phyloP scores from a whole-genome alignment of 1,140 invertebrate genomes.

The Conus ventricosus region DNA sequence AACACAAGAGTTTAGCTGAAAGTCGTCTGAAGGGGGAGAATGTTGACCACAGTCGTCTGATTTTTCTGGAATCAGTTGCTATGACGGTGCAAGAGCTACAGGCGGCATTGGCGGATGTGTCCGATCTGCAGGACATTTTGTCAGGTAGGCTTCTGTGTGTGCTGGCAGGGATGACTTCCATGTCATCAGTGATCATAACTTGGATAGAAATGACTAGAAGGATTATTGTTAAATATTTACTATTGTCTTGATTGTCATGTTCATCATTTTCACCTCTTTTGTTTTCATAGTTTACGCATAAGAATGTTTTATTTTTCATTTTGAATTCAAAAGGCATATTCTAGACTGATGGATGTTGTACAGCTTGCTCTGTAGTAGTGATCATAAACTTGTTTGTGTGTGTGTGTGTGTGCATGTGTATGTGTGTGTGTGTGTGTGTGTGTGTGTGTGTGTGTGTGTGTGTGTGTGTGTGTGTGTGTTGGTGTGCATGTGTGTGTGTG shows the following conservation, averaged over 20 bases:
- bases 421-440: too few species aligned
- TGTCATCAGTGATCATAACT: too few species aligned
- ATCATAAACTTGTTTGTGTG: too few species aligned
- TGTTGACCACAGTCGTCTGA: neutral
- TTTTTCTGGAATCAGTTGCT: constrained; percentile 5
- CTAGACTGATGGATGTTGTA: neutral
- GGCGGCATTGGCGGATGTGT: neutral
- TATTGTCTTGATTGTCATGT: too few species aligned
- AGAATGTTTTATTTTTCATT: neutral
- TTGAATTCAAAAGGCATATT: neutral
- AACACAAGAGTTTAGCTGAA: neutral
- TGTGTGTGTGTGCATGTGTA: too few species aligned
- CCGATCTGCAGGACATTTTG: neutral
- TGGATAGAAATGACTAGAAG: too few species aligned
- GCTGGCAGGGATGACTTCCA: too few species aligned
- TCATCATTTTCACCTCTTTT: neutral
- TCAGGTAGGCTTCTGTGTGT: neutral
- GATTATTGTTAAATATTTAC: neutral
- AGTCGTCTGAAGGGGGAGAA: neutral
- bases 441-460: too few species aligned
- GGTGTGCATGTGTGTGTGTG: too few species aligned
- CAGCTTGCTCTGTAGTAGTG: too few species aligned
- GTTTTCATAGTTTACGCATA: too few species aligned
- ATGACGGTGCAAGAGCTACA: neutral
- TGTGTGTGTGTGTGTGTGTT: too few species aligned